Percentiles rank a stretch among this genome's conserved stretches.
phyloP scores from a whole-genome alignment of 1,140 invertebrate species.

The Zeugodacus cucurbitae region DNA sequence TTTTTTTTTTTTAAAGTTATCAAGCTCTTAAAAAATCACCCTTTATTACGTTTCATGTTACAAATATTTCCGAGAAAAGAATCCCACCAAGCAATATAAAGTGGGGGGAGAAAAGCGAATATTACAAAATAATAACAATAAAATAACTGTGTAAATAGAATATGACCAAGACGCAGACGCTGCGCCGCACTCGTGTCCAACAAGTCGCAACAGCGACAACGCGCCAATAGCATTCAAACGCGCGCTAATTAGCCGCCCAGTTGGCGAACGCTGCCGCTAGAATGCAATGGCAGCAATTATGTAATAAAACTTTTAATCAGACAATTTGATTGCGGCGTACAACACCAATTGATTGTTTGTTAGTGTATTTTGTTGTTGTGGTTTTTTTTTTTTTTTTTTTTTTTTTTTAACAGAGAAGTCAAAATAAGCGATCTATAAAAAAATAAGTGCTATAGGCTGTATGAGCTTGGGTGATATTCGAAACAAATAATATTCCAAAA shows the following conservation, averaged over 20 bases:
- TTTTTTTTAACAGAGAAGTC: background rate
- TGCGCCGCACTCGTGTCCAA: background rate
- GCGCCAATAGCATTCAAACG: background rate
- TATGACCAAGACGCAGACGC: background rate
- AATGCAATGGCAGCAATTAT: background rate
- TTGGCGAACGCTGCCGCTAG: background rate
- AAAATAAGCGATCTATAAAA: too few species aligned
- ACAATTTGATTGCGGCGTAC: slow-evolving; percentile 2
- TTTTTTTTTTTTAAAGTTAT: too few species aligned
- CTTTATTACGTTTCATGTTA: too few species aligned
- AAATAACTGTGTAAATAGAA: background rate
- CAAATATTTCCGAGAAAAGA: too few species aligned
- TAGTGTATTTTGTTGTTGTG: too few species aligned
- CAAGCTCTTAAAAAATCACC: too few species aligned
- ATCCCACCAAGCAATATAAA: too few species aligned
- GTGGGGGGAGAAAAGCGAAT: background rate
- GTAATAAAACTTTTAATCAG: slow-evolving; percentile 17
- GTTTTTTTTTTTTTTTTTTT: background rate
- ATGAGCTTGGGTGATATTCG: too few species aligned
- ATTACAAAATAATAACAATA: background rate
- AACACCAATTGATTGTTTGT: background rate
- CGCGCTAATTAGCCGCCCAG: slow-evolving; percentile 18
- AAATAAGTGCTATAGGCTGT: too few species aligned
- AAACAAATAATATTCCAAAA: too few species aligned
- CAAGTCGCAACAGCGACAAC: background rate